Conservation (phyloP, 2,888 invertebrate genomes). For the Colletes collaris region DNA sequence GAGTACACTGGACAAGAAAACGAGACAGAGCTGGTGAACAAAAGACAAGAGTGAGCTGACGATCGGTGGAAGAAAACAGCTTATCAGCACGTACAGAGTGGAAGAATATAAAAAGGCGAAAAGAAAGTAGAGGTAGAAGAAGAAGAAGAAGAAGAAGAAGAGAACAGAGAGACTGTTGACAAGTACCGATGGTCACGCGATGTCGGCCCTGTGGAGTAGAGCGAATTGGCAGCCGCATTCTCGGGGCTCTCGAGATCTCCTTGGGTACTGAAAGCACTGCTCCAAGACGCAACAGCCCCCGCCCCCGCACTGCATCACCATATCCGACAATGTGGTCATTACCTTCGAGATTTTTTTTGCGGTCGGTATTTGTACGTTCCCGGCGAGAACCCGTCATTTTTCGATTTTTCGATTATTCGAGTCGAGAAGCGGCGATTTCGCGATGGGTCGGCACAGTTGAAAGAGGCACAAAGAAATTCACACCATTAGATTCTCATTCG, state of each 20-base stretch:
- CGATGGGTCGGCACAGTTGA: slow-evolving; percentile 19
- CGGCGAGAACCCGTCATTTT: slow-evolving; percentile 30
- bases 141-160: slow-evolving; percentile 32
- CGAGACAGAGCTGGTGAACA: slow-evolving; percentile 14
- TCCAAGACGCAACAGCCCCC: slow-evolving; percentile 95
- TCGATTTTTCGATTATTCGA: slow-evolving; percentile 8
- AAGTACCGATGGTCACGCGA: slow-evolving; percentile 84
- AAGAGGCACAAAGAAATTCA: slow-evolving; percentile 38
- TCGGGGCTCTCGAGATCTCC: slow-evolving; percentile 89
- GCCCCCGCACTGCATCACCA: slow-evolving; percentile 85
- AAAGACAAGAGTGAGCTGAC: slow-evolving; percentile 7
- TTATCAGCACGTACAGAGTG: slow-evolving; percentile 22
- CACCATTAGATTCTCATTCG: slow-evolving; percentile 35
- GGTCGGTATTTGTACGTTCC: slow-evolving; percentile 27
- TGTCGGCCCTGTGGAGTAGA: slow-evolving; percentile 92
- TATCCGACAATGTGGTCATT: slow-evolving; percentile 81
- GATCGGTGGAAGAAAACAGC: slow-evolving; percentile 25
- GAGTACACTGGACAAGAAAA: slow-evolving; percentile 19
- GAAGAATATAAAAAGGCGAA: slow-evolving; percentile 1
- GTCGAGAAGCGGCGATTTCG: slow-evolving; percentile 16
- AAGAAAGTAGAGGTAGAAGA: slow-evolving; percentile 33
- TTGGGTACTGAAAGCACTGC: slow-evolving; percentile 94
- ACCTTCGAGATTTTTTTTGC: slow-evolving; percentile 66
- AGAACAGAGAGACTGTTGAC: slow-evolving; percentile 55
- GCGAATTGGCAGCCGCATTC: slow-evolving; percentile 96